Evolutionary conservation across 2,113 vertebrate genomes (phyloP), one percentile per base, ranked within the genome.

Genomic region (Sapayoa aenigma): DNA sequence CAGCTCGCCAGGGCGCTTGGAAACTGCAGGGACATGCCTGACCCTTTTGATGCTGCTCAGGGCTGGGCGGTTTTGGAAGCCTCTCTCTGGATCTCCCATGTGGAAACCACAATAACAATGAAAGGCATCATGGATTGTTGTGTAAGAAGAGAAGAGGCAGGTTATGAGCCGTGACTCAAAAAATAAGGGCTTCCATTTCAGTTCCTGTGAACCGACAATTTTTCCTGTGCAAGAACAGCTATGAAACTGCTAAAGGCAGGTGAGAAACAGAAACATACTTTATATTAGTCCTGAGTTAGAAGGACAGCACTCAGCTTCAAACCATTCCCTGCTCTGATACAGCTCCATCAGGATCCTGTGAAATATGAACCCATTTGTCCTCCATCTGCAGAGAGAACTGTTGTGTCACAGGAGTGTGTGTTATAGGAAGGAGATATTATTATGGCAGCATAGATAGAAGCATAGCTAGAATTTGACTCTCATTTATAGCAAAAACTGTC

Each of bases 1-100:
- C 24, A 6, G 39, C 44, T 72, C 31, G 3, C 15, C 0, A 1
- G n/a, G 46, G 20, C 0, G 5, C 59, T 55, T 25, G 3, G 66
- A 35, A 30, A 60, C 82, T 55, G 47, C 52, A 31, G 20, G 22
- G 19, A 30, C 12, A 58, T 6, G 14, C 27, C 37, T 12, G 56
- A 56, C 27, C 37, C 35, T 67, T 18, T 3, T 3, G 1, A 6
- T 17, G 37, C 72, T 78, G 82, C 53, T 68, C 52, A 22, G 33
- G 33, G 13, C 56, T 47, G 72, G 42, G 41, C 0, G 2, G 8
- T 37, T 27, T 41, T 19, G 30, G 73, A 72, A 90, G 33, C 23
- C 30, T 27, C 44, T 39, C 39, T 41, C 30, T 30, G 56, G 52
- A 35, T 47, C 39, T 25, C 33, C 3, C 1, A 6, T 3, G 21